These are phyloP conservation scores for Strigamia maritima DNA, from an alignment of 2,888 invertebrate genomes.

Conservation along the genomic window DNA sequence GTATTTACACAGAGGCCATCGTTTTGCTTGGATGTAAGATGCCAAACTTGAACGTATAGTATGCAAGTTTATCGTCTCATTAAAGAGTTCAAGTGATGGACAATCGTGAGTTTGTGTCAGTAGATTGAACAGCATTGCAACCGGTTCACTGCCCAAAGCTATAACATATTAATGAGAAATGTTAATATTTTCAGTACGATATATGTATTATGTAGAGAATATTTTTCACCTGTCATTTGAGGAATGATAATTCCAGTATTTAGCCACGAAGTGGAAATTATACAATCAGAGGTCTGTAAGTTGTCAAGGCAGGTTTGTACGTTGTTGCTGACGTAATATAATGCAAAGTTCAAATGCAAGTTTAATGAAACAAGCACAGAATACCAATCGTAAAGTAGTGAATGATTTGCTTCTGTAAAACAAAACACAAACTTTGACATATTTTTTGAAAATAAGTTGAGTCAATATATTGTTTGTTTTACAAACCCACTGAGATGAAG, in stretches of 20 bases:
- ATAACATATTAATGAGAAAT: background rate
- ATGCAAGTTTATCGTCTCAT: background rate
- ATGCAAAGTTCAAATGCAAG: background rate
- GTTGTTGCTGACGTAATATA: background rate
- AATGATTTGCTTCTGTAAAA: background rate
- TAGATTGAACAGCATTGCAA: background rate
- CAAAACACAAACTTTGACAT: background rate
- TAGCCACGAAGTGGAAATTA: background rate
- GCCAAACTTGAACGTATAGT: background rate
- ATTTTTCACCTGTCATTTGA: background rate
- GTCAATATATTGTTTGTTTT: background rate
- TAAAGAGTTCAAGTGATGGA: background rate
- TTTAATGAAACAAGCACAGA: background rate
- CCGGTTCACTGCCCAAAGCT: background rate
- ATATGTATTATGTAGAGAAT: background rate
- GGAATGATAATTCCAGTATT: background rate
- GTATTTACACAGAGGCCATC: background rate
- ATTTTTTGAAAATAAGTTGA: background rate
- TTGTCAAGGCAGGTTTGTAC: background rate
- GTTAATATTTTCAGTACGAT: background rate
- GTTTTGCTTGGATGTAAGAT: background rate
- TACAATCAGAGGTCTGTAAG: background rate
- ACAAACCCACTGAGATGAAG: conserved; percentile 15
- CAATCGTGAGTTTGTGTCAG: background rate
- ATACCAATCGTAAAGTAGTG: background rate